Base-by-base conservation (phyloP, 2,888 invertebrate species). In the Ernsta delagoae region DNA sequence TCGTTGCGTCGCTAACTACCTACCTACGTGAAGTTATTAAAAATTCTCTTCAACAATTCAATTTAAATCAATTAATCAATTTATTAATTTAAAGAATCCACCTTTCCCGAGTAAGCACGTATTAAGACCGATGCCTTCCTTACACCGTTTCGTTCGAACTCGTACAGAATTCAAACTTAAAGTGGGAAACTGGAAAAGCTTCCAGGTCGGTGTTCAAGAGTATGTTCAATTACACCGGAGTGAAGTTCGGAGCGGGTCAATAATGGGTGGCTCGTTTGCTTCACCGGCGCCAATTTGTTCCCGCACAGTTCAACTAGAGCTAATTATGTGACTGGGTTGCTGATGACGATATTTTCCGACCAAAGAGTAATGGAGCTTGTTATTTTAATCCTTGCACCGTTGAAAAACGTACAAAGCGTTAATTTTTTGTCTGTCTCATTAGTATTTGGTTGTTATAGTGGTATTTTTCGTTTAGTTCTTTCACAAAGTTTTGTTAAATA, bases 281-380 rank as follows among this genome's bases (percentile, higher is more conserved):
- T 16, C 56, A 68, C 56, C 45, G 62, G 67, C 62, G 48, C 68
- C 62, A 68, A 68, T 68, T 68, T 68, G 68, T 68, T 68, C 62
- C 61, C 62, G 57, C 45, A 36, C 57, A 68, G 62, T 48, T 61
- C 61, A 62, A 63, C 68, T 63, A 57, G 57, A 41, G 48, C 62
- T 63, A 57, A 68, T 68, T 57, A 39, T 57, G 57, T 39, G 57
- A 12, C 57, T 57, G 1, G 57, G 4, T 31, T 36, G 31, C 56
- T 56, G 56, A 56, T 56, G 11, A 34, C 36, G 34, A 56, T 56
- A 56, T 36, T 56, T 36, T 34, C 9, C 9, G 24, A 11, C 4
- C n/a, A 56, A 56, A 5, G 54, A 53, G 6, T 53, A 24, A 53
- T 53, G 12, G 54, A 11, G 24, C 5, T 54, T n/a, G 4, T 11